Percentiles rank a stretch among this genome's conserved stretches.
Conservation (phyloP, 2,888 invertebrate species). For the Drosophila lacicola region DNA sequence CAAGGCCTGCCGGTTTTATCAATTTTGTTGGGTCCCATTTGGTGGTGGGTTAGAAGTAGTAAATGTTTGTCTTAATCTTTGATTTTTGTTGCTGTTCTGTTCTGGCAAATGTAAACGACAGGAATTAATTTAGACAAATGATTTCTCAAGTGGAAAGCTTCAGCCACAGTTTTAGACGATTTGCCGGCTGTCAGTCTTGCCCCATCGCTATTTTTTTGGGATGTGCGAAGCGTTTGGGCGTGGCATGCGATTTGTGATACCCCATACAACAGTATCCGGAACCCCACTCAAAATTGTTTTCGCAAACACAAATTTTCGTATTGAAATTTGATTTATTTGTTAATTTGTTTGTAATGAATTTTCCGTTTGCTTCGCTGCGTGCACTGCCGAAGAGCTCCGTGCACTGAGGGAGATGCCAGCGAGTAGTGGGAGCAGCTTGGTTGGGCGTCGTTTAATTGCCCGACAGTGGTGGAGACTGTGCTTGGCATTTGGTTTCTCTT, state of each 20-base stretch:
- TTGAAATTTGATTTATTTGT: slow-evolving; percentile 85
- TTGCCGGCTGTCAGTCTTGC: slow-evolving; percentile 78
- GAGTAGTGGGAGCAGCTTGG: slow-evolving; percentile 17
- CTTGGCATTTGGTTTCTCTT: slow-evolving; percentile 66
- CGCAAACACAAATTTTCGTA: slow-evolving; percentile 83
- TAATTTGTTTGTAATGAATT: slow-evolving; percentile 85
- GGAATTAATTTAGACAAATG: slow-evolving; percentile 86
- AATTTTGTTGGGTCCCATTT: slow-evolving; percentile 13
- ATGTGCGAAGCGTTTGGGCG: slow-evolving; percentile 66
- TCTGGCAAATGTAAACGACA: slow-evolving; percentile 85
- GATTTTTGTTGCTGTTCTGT: slow-evolving; percentile 78
- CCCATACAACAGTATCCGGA: slow-evolving; percentile 15
- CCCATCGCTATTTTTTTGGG: slow-evolving; percentile 29
- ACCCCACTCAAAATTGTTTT: slow-evolving; percentile 82
- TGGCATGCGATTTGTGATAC: slow-evolving; percentile 61
- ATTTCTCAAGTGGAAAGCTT: slow-evolving; percentile 82
- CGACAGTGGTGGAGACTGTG: slow-evolving; percentile 41
- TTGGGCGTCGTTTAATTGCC: slow-evolving; percentile 71
- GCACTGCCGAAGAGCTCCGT: slow-evolving; percentile 23
- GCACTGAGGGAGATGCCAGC: slow-evolving; percentile 29
- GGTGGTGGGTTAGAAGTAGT: slow-evolving; percentile 62
- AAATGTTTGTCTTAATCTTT: slow-evolving; percentile 85
- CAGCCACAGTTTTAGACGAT: slow-evolving; percentile 65
- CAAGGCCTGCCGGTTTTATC: slow-evolving; percentile 40
- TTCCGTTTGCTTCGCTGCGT: slow-evolving; percentile 73